phyloP scores from a whole-genome alignment of 2,888 invertebrate species.

The Minunthozetes semirufus region DNA sequence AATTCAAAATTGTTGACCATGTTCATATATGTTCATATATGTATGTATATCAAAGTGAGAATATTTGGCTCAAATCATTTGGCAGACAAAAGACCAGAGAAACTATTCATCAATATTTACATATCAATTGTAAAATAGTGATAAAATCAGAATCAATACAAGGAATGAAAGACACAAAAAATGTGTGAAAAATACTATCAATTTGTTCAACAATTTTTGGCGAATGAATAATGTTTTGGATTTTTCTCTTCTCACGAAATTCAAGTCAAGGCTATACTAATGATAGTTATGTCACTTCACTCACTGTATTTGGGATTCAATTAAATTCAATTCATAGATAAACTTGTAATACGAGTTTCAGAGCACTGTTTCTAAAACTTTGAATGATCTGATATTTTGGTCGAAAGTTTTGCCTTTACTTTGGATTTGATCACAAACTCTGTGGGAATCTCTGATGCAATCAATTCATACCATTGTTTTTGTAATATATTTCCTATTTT shows the following conservation, averaged over 20 bases:
- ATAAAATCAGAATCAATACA: neutral
- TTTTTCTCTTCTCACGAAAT: neutral
- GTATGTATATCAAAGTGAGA: neutral
- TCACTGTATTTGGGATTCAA: neutral
- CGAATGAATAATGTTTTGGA: neutral
- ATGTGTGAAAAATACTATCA: too few species aligned
- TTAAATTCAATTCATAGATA: neutral
- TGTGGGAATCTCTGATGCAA: too few species aligned
- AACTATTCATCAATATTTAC: neutral
- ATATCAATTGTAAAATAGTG: neutral
- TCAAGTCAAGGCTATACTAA: neutral
- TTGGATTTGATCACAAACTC: too few species aligned
- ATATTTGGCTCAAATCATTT: neutral
- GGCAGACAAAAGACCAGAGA: neutral
- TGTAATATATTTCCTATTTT: too few species aligned
- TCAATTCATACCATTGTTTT: too few species aligned
- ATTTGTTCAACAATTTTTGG: neutral
- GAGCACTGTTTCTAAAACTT: neutral
- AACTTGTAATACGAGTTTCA: neutral
- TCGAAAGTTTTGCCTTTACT: neutral
- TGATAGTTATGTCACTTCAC: neutral
- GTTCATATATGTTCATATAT: neutral
- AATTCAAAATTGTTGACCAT: conserved; percentile 15
- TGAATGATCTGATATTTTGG: neutral
- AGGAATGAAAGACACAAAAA: neutral